Percentiles rank a stretch among this genome's conserved stretches.
Conservation (phyloP, 2,888 invertebrate genomes). For the Dilophus febrilis region DNA sequence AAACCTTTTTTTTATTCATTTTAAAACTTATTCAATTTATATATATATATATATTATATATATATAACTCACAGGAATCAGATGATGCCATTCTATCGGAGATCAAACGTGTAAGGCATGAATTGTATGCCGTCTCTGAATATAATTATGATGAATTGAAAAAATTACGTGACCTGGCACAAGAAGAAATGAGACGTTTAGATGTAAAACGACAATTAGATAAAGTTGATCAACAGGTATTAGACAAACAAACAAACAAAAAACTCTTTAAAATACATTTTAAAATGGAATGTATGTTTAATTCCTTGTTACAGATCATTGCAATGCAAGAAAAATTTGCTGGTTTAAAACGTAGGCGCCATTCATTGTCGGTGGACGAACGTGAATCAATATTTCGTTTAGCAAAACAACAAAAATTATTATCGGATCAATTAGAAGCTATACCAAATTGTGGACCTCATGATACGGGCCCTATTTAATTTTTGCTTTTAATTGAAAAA, state of each 20-base stretch:
- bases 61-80: slow-evolving; percentile 21
- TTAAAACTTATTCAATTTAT: background rate
- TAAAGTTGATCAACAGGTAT: slow-evolving; percentile 48
- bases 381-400: slow-evolving; percentile 61
- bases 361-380: slow-evolving; percentile 60
- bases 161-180: slow-evolving; percentile 48
- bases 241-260: no score
- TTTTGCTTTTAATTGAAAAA: no score
- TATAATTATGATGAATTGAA: slow-evolving; percentile 64
- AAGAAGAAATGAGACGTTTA: slow-evolving; percentile 62
- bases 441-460: slow-evolving; percentile 11
- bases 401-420: slow-evolving; percentile 43
- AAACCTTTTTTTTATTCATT: slow-evolving; percentile 14
- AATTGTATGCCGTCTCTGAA: slow-evolving; percentile 56
- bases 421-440: slow-evolving; percentile 25
- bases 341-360: slow-evolving; percentile 63
- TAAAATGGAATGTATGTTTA: slow-evolving; percentile 7
- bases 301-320: slow-evolving; percentile 34
- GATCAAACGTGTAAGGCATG: slow-evolving; percentile 73
- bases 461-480: no score
- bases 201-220: slow-evolving; percentile 60
- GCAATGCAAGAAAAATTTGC: slow-evolving; percentile 73
- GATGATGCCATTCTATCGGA: slow-evolving; percentile 80
- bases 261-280: no score
- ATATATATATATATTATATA: no score